Evolutionary conservation across 1,140 invertebrate genomes (phyloP), one percentile per base, ranked within the genome.

Genomic region (Cydia fagiglandana): DNA sequence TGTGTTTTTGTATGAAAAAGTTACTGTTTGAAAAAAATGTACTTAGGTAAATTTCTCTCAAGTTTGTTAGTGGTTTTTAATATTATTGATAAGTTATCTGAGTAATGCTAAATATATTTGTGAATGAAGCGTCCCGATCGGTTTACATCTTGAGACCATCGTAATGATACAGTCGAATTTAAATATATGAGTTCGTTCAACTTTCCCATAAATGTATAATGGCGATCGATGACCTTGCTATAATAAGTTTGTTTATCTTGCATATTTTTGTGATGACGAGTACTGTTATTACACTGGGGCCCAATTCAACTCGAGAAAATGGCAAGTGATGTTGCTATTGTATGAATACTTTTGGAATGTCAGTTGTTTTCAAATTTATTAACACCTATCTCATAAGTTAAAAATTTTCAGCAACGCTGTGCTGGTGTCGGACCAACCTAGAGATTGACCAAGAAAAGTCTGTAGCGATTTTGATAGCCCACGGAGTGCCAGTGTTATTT

Each of bases 211-310:
- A 24, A 17, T 53, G 17, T 10, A n/a, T 24, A 61, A 3, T 20
- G 2, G 20, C 56, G 56, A 61, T 61, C 56, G 56, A 12, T 10
- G 56, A 61, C 56, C 56, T 24, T 61, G 56, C 45, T 24, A 61
- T 61, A 24, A 61, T 61, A 61, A 61, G 20, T 56, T 47, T 47
- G 50, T 53, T 53, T 17, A 17, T 53, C 9, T 61, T 61, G 56
- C 17, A 24, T 61, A 61, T 24, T 12, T 61, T 61, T 61, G 20
- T 20, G 56, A 61, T 24, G 56, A 12, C n/a, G 53, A 17, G 53
- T 56, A 13, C n/a, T 61, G 56, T 53, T 53, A 17, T 15, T 53
- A n/a, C 5, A 5, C n/a, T 53, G 50, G 13, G 45, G 45, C 45
- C 45, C 45, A 47, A 47, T 47, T 47, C 3, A 15, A 47, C 12